phyloP scores from a whole-genome alignment of 2,113 vertebrate species.

The Mastomys natalensis region DNA sequence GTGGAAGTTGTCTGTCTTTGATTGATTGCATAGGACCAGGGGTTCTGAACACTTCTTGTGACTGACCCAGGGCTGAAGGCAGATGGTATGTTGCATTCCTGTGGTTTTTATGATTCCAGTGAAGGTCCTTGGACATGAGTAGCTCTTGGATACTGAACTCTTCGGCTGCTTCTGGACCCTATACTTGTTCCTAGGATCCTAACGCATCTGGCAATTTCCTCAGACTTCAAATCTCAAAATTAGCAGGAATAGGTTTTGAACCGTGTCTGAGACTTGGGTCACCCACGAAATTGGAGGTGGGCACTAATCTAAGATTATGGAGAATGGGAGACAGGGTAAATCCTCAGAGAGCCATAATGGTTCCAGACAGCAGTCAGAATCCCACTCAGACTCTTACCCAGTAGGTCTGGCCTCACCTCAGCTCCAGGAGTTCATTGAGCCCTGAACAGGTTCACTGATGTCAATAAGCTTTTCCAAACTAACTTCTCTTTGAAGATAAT shows the following conservation, averaged over 20 bases:
- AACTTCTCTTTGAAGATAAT: conserved; percentile 45
- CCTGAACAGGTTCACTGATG: neutral
- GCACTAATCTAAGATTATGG: neutral
- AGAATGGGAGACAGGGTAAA: neutral
- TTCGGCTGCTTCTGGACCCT: neutral
- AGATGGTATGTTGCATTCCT: conserved; percentile 37
- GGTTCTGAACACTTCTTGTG: conserved; percentile 68
- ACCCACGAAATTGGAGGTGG: neutral
- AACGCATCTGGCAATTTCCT: neutral
- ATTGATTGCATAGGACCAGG: conserved; percentile 57
- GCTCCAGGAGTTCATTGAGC: neutral
- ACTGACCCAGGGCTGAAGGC: conserved; percentile 29
- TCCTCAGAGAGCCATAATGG: neutral
- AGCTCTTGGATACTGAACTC: neutral
- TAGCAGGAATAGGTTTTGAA: neutral
- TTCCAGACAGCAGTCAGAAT: neutral
- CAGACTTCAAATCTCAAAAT: neutral
- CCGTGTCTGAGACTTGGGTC: neutral
- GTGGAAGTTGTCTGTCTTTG: conserved; percentile 67
- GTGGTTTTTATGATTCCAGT: conserved; percentile 12
- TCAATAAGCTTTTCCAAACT: neutral
- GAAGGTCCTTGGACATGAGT: conserved; percentile 25
- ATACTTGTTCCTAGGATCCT: neutral
- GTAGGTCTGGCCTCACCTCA: neutral
- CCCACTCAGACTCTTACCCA: neutral